These are phyloP conservation scores for Agrochola macilenta DNA, from an alignment of 2,888 invertebrate genomes.

Conservation along the genomic window DNA sequence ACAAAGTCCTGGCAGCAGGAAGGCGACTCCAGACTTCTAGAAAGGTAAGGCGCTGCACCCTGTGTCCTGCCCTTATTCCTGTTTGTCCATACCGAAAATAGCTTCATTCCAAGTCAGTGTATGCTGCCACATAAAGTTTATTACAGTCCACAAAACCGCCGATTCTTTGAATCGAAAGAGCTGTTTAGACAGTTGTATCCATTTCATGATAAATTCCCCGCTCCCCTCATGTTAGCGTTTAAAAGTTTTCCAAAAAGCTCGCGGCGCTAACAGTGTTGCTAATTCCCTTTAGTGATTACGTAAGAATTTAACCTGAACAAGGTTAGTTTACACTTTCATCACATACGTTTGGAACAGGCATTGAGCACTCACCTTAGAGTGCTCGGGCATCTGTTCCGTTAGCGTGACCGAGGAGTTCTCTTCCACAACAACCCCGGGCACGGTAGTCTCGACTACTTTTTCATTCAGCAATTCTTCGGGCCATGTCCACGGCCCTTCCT, in stretches of 20 bases:
- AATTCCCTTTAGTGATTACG: not conserved
- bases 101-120: too few species aligned
- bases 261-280: too few species aligned
- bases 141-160: not conserved
- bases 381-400: not conserved
- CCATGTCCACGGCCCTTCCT: conserved; percentile 76
- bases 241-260: too few species aligned
- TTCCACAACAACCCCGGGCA: conserved; percentile 67
- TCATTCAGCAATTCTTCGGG: conserved; percentile 74
- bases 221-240: not conserved
- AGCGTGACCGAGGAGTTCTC: conserved; percentile 49
- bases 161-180: not conserved
- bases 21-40: too few species aligned
- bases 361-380: conserved; percentile 11
- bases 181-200: not conserved
- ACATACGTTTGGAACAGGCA: not conserved
- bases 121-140: too few species aligned
- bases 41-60: too few species aligned
- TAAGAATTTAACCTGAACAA: not conserved
- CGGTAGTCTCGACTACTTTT: conserved; percentile 65
- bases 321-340: not conserved
- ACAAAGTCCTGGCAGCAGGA: too few species aligned
- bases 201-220: not conserved
- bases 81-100: too few species aligned
- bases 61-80: too few species aligned